Conservation (phyloP, 2,797 vertebrate species). For the Oophaga sylvatica region DNA sequence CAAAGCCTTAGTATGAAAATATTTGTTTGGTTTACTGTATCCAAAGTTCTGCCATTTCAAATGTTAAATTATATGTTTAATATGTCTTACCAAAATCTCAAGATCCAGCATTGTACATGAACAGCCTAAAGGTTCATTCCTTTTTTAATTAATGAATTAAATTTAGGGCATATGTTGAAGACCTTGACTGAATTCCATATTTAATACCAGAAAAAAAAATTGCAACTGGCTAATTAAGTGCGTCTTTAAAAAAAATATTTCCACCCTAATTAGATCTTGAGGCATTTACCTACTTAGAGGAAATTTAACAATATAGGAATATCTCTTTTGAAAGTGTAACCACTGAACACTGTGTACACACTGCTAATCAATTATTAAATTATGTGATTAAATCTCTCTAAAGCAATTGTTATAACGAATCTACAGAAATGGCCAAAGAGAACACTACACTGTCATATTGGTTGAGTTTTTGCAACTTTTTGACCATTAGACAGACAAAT, state of each 20-base stretch:
- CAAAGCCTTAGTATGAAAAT: neutral
- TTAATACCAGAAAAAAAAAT: slow-evolving; percentile 19
- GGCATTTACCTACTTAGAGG: slow-evolving; percentile 19
- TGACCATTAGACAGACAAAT: too few relatives aligned
- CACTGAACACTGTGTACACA: neutral
- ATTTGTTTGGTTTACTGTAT: neutral
- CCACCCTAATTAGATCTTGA: slow-evolving; percentile 28
- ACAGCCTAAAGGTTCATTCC: slow-evolving; percentile 1
- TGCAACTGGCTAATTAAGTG: slow-evolving; percentile 39
- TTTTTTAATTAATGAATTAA: slow-evolving; percentile 23
- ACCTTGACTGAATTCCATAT: slow-evolving; percentile 7
- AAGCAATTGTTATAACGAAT: neutral
- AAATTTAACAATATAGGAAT: neutral
- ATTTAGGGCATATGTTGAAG: slow-evolving; percentile 22
- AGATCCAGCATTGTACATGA: neutral
- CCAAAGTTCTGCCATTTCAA: neutral
- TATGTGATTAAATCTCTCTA: neutral
- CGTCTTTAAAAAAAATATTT: slow-evolving; percentile 13
- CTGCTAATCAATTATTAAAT: slow-evolving; percentile 8
- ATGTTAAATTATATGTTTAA: neutral
- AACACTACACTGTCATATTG: neutral
- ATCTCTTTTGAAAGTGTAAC: neutral
- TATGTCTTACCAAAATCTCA: neutral
- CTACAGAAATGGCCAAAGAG: neutral
- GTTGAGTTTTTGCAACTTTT: neutral